Evolutionary conservation across 23 tunicate species (phyloP).

Genomic region (Aplidium turbinatum): DNA sequence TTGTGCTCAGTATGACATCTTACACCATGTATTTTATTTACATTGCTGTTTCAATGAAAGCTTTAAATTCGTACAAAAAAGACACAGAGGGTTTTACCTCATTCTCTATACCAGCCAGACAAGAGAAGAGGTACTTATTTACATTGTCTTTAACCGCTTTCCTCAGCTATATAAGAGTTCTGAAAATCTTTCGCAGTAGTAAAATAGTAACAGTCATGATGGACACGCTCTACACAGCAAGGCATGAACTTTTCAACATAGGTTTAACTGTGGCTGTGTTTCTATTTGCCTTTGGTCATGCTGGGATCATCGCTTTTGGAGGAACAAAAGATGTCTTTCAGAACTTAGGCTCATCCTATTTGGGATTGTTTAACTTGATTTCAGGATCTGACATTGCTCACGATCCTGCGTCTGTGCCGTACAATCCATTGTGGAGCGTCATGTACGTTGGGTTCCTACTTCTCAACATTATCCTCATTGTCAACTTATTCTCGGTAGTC

Average conservation of each 20-base stretch:
- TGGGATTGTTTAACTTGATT: slow-evolving; percentile 17
- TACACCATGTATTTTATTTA: slow-evolving; percentile 36
- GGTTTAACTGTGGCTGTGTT: slow-evolving; percentile 18
- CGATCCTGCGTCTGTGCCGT: slow-evolving; percentile 28
- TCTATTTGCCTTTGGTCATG: slow-evolving; percentile 41
- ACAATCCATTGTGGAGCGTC: slow-evolving; percentile 43
- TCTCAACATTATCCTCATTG: slow-evolving; percentile 32
- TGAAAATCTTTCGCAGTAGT: slow-evolving; percentile 78
- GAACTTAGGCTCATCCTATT: slow-evolving; percentile 3
- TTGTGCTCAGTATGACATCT: slow-evolving; percentile 26
- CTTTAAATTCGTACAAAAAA: slow-evolving; percentile 7
- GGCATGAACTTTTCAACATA: slow-evolving; percentile 25
- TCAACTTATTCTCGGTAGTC: slow-evolving; percentile 61
- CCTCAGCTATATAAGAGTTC: slow-evolving; percentile 47
- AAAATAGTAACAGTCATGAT: slow-evolving; percentile 58
- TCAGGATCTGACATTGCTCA: slow-evolving; percentile 57
- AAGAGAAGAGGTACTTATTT: slow-evolving; percentile 4
- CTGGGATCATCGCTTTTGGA: slow-evolving; percentile 35
- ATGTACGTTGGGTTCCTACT: slow-evolving; percentile 21
- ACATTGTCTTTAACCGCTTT: slow-evolving; percentile 40
- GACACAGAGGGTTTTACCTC: slow-evolving; percentile 50
- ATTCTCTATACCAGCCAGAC: slow-evolving; percentile 44
- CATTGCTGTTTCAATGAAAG: slow-evolving; percentile 8
- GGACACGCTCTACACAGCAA: slow-evolving; percentile 35
- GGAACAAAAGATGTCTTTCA: slow-evolving; percentile 6